Base-by-base conservation (phyloP, 2,113 vertebrate genomes). In the Hippocampus mohnikei region DNA sequence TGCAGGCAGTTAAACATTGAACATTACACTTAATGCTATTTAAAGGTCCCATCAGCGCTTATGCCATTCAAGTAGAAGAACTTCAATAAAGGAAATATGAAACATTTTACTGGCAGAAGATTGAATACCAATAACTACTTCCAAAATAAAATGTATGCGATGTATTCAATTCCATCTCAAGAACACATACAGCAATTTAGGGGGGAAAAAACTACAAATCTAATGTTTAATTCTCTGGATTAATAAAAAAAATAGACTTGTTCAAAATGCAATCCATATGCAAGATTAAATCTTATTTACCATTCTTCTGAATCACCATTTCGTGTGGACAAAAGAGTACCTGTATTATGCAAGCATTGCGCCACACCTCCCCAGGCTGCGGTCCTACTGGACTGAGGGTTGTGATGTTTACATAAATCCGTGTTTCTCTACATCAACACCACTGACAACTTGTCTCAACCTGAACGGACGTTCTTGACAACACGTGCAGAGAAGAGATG, bases 401-500 rank as follows among this genome's bases (percentile, higher is more conserved):
- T 15, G 9, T 20, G 46, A 40, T 70, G 56, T 70, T 70, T 70
- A 16, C 25, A 6, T 48, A 70, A 70, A 33, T 37, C 2, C 12
- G 21, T 4, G 48, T 42, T 68, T 29, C 15, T 23, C 18, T 6
- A 11, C 23, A 46, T 13, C 16, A 15, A 66, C 23, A 25, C 66
- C 66, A 42, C 33, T 9, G 41, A 5, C 0, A 3, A n/a, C 67
- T 56, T 13, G 9, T 1, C 20, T 1, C 10, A 21, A 40, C 50
- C 9, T 37, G 20, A 21, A 23, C 33, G 15, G 52, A 23, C 25
- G 15, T 55, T 40, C 7, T n/a, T 21, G 66, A 50, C 44, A 33
- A 0, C 10, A 8, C 55, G 2, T 2, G 6, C 7, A 37, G 58
- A 6, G 3, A 5, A 7, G 55, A 55, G 2, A 85, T 87, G 87